Base-by-base conservation (phyloP, 2,888 invertebrate genomes). In the Archips xylosteana region DNA sequence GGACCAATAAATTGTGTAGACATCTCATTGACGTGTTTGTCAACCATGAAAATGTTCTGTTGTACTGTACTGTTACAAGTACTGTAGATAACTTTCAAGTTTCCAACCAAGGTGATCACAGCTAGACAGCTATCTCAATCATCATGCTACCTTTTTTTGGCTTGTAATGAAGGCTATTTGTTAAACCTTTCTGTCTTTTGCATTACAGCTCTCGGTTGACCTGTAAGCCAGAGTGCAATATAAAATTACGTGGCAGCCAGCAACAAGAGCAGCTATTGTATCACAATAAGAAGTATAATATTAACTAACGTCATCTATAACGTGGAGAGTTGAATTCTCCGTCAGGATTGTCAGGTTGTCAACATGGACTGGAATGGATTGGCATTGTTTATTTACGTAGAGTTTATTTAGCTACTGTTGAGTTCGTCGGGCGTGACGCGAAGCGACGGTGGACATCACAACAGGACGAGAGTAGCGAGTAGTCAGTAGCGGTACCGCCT, bases 401-500 rank as follows among this genome's bases (percentile, higher is more conserved):
- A 84, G 82, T 87, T 87, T 87, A 86, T 88, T 83, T 81, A 86
- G 81, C 84, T 84, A 85, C 83, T 84, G 87, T 89, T 87, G 83
- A 84, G 86, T 90, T 88, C 79, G 87, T 87, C 84, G 88, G 87
- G 78, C 85, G 87, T 79, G 83, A 78, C 78, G 76, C 70, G 67
- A 51, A 32, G 68, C 57, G 65, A 74, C 72, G 81, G 82, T 83
- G 84, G 83, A 84, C 85, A 79, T 79, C 82, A 83, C 80, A 79
- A 78, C 80, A 80, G 77, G 83, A 80, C 80, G 79, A 83, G 83
- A 83, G 76, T 87, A 86, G 88, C 82, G 82, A 83, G 87, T 90
- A 91, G 90, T 89, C 86, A 87, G 86, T 89, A 91, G 92, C 89
- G 91, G 87, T 90, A 90, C 93, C 93, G 93, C 93, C 93, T 92